Percentiles rank a stretch among this genome's conserved stretches.
These are phyloP conservation scores for Erynnis tages DNA, from an alignment of 2,888 invertebrate species.

Conservation along the genomic window DNA sequence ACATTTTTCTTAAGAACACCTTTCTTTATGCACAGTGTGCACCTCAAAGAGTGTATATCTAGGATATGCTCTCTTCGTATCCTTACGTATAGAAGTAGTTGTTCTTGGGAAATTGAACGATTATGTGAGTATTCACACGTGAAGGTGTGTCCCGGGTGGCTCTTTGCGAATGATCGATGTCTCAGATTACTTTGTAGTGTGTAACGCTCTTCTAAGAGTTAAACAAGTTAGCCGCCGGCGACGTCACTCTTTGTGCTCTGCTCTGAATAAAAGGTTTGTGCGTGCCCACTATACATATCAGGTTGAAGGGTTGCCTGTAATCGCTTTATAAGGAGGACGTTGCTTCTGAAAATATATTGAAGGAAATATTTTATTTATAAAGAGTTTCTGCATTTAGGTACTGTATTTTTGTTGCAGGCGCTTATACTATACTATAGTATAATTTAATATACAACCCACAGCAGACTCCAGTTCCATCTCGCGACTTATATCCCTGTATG, in stretches of 20 bases:
- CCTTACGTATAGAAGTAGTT: too few relatives aligned
- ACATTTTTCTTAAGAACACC: slow-evolving; percentile 3
- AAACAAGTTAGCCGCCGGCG: slow-evolving; percentile 69
- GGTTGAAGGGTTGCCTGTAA: slow-evolving; percentile 10
- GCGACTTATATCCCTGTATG: too few relatives aligned
- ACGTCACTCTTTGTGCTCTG: slow-evolving; percentile 47
- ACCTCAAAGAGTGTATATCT: too few relatives aligned
- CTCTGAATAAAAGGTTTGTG: slow-evolving; percentile 16
- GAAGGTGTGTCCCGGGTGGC: neutral
- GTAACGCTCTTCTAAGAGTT: slow-evolving; percentile 54
- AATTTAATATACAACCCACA: too few relatives aligned
- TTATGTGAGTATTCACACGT: slow-evolving; percentile 17
- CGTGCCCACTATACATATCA: slow-evolving; percentile 2
- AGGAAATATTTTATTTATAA: neutral
- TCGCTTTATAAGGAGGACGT: slow-evolving; percentile 19
- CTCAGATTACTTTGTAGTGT: slow-evolving; percentile 66
- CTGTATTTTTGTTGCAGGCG: too few relatives aligned
- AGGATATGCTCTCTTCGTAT: too few relatives aligned
- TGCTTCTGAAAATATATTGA: slow-evolving; percentile 15
- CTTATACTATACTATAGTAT: too few relatives aligned
- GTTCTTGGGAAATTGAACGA: slow-evolving; percentile 15
- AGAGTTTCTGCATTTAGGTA: neutral
- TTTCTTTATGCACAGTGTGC: slow-evolving; percentile 12
- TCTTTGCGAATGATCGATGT: slow-evolving; percentile 73
- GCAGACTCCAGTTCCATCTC: too few relatives aligned